Percentiles rank a stretch among this genome's conserved stretches.
phyloP scores from a whole-genome alignment of 2,113 vertebrate species.

The Pogonocichla stellata region DNA sequence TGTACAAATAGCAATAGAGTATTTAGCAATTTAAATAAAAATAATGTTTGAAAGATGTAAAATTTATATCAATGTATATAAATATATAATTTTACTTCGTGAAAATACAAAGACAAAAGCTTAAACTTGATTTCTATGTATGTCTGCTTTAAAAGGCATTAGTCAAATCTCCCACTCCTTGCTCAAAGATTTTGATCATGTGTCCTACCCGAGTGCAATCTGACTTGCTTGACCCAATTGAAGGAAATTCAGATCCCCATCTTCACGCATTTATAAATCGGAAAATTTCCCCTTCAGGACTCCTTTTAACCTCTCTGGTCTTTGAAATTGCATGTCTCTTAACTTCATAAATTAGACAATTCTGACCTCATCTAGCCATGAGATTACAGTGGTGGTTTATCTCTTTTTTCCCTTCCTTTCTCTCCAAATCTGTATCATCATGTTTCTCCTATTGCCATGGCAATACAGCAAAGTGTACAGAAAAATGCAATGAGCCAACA shows the following conservation, averaged over 20 bases:
- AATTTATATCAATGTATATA: neutral
- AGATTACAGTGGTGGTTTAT: neutral
- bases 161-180: neutral
- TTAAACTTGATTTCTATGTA: neutral
- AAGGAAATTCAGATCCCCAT: constrained; percentile 8
- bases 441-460: constrained; percentile 68
- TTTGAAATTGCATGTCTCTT: constrained; percentile 6
- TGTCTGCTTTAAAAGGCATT: neutral
- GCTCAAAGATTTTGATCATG: neutral
- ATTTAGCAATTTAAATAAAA: neutral
- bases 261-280: constrained; percentile 26
- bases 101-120: neutral
- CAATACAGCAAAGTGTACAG: constrained; percentile 33
- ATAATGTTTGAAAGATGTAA: neutral
- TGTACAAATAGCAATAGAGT: neutral
- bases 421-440: constrained; percentile 33
- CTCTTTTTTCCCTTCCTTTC: neutral
- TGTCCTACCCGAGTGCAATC: neutral
- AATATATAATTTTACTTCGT: neutral
- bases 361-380: constrained; percentile 11
- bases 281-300: constrained; percentile 37
- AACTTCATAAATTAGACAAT: constrained; percentile 34
- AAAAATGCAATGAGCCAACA: neutral
- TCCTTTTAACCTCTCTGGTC: constrained; percentile 56
- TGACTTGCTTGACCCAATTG: neutral